These are phyloP conservation scores for Lagorchestes hirsutus DNA, from an alignment of 2,797 vertebrate genomes.

Conservation along the genomic window DNA sequence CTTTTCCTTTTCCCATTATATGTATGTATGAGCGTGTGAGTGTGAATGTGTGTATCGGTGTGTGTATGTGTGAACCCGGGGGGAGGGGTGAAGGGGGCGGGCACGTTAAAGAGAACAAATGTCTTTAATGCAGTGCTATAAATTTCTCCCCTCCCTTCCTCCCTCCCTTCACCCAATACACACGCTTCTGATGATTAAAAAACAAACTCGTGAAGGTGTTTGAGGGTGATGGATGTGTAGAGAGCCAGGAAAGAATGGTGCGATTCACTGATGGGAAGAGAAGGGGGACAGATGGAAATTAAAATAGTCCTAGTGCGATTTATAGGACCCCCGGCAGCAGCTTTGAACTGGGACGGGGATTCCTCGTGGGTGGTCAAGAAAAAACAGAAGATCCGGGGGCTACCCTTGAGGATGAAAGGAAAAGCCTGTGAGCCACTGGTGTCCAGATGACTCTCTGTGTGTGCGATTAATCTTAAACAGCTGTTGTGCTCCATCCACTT, in stretches of 20 bases:
- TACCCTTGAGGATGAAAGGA: slow-evolving; percentile 51
- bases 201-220: background rate
- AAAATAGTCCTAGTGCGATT: slow-evolving; percentile 49
- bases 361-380: slow-evolving; percentile 56
- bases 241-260: background rate
- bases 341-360: slow-evolving; percentile 32
- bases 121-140: slow-evolving; percentile 84
- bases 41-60: background rate
- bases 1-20: slow-evolving; percentile 51
- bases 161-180: background rate
- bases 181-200: background rate
- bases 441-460: slow-evolving; percentile 61
- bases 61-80: slow-evolving; percentile 34
- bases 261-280: background rate
- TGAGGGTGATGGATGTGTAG: background rate
- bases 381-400: slow-evolving; percentile 24
- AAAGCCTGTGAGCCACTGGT: slow-evolving; percentile 58
- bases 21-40: background rate
- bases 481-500: slow-evolving; percentile 90
- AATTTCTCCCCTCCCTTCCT: slow-evolving; percentile 67
- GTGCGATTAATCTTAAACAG: slow-evolving; percentile 92
- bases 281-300: slow-evolving; percentile 38
- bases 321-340: slow-evolving; percentile 58
- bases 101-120: slow-evolving; percentile 53
- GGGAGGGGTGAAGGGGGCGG: background rate